Percentiles rank a stretch among this genome's conserved stretches.
phyloP scores from a whole-genome alignment of 2,113 vertebrate species.

The Hiodon tergisus region DNA sequence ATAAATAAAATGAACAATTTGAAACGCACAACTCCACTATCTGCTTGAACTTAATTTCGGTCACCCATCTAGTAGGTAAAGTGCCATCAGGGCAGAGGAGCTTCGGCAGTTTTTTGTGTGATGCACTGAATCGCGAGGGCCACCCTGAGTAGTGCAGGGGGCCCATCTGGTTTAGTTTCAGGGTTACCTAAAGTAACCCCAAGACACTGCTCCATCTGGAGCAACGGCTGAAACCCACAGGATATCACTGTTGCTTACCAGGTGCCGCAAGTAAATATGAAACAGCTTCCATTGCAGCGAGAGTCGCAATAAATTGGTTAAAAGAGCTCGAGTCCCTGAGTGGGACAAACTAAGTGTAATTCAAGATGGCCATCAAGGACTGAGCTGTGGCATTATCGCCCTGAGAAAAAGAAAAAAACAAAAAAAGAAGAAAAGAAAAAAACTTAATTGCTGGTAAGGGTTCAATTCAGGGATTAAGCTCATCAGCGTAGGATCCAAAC shows the following conservation, averaged over 20 bases:
- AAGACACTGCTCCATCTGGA: constrained; percentile 25
- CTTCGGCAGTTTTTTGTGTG: no score
- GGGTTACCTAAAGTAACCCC: constrained; percentile 36
- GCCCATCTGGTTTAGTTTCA: constrained; percentile 34
- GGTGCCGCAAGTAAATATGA: constrained; percentile 43
- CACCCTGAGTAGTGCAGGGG: no score
- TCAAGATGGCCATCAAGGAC: constrained; percentile 36
- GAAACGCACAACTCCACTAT: no score
- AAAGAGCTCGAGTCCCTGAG: constrained; percentile 71
- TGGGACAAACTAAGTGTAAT: constrained; percentile 62
- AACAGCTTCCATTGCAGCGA: constrained; percentile 53
- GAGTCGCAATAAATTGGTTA: constrained; percentile 60
- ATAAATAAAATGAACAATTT: no score
- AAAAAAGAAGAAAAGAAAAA: background rate
- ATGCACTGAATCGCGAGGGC: no score
- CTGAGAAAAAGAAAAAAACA: no score
- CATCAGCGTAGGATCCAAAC: constrained; percentile 44
- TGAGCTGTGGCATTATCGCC: no score
- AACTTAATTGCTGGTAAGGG: background rate
- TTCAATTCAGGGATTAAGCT: constrained; percentile 34
- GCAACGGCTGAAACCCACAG: constrained; percentile 8
- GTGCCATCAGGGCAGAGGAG: no score
- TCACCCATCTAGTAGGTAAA: no score
- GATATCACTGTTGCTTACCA: constrained; percentile 42
- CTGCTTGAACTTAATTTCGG: background rate